Evolutionary conservation across 2,113 vertebrate genomes (phyloP).

Genomic region (Silurus meridionalis): DNA sequence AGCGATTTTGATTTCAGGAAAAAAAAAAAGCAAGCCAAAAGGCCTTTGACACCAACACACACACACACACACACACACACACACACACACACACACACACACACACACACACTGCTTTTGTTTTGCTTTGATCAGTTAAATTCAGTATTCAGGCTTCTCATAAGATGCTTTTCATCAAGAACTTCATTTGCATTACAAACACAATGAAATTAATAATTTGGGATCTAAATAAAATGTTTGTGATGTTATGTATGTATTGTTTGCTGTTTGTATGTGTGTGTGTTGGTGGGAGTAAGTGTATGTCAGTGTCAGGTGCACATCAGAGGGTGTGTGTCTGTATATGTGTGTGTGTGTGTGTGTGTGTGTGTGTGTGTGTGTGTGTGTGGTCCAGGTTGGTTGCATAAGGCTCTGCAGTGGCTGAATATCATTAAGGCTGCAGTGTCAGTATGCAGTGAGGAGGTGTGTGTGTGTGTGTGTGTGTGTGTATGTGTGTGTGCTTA

Average conservation of each 20-base stretch:
- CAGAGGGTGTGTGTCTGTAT: neutral
- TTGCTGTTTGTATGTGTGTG: neutral
- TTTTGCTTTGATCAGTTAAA: slow-evolving; percentile 21
- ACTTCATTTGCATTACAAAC: slow-evolving; percentile 2
- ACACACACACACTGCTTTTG: neutral
- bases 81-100: too few species aligned
- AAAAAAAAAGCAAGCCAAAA: neutral
- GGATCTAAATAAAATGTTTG: neutral
- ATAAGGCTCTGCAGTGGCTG: slow-evolving; percentile 57
- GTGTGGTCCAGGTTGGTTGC: slow-evolving; percentile 43
- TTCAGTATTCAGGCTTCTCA: neutral
- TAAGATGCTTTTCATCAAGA: neutral
- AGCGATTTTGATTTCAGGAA: neutral
- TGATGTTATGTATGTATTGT: neutral
- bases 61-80: too few species aligned
- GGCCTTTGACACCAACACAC: neutral
- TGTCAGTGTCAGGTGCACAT: neutral
- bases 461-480: slow-evolving; percentile 20
- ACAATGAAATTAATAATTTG: neutral
- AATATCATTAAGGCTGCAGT: slow-evolving; percentile 55
- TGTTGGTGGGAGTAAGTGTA: neutral
- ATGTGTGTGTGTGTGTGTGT: neutral
- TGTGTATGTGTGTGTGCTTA: slow-evolving; percentile 38
- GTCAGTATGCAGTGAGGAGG: slow-evolving; percentile 34
- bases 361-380: slow-evolving; percentile 7